phyloP scores from a whole-genome alignment of 37 sponge, comb jelly and placozoan species.

The Oscarella lobularis region DNA sequence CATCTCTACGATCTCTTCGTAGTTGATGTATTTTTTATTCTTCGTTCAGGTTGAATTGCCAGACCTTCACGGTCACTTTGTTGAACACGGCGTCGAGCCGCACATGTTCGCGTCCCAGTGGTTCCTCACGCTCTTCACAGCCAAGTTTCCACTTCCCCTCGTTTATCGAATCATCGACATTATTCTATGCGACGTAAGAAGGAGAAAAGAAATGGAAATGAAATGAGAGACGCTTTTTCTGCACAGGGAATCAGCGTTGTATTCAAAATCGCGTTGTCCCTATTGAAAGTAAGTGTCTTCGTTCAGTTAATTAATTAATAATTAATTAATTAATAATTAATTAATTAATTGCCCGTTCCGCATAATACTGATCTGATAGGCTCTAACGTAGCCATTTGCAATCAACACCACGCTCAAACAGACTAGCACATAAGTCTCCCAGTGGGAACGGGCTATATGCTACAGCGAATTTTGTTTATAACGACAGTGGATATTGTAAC shows the following conservation, averaged over 20 bases:
- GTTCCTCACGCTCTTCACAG: slow-evolving; percentile 96
- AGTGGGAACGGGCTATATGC: no score
- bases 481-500: no score
- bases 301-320: not conserved
- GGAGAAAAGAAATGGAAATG: not conserved
- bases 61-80: slow-evolving; percentile 64
- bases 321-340: not conserved
- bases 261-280: not conserved
- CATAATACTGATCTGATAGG: no score
- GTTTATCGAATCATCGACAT: slow-evolving; percentile 88
- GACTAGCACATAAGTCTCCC: no score
- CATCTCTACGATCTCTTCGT: not conserved
- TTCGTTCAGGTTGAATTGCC: slow-evolving; percentile 52
- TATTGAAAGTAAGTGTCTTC: not conserved
- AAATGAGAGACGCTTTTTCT: not conserved
- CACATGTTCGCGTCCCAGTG: slow-evolving; percentile 98
- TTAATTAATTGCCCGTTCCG: no score
- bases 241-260: not conserved
- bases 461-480: no score
- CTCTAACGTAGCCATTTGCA: no score
- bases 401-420: no score
- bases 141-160: slow-evolving; percentile 85
- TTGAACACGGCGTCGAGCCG: slow-evolving; percentile 49
- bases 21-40: not conserved
- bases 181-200: slow-evolving; percentile 91